Evolutionary conservation across 2,888 invertebrate genomes (phyloP).

Genomic region (Coelinius sp.): DNA sequence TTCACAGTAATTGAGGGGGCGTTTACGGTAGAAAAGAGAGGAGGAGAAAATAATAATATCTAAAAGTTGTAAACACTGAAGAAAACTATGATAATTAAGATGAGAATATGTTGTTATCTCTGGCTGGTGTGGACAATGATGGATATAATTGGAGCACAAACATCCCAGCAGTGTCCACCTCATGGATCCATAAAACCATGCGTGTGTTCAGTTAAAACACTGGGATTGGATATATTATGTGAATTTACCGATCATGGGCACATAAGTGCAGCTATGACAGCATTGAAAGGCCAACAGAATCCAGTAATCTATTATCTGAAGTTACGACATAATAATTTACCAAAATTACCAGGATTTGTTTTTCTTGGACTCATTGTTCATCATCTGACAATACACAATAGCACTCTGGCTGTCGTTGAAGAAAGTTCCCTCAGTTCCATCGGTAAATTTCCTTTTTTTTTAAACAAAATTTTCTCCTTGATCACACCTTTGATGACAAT

Average conservation of each 20-base stretch:
- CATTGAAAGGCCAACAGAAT: constrained; percentile 82
- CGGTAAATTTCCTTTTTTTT: constrained; percentile 73
- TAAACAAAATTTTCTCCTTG: background rate
- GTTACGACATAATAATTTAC: constrained; percentile 87
- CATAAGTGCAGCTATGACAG: constrained; percentile 85
- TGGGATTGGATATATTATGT: constrained; percentile 90
- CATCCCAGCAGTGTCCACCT: constrained; percentile 81
- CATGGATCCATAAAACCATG: constrained; percentile 84
- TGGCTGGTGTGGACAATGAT: constrained; percentile 46
- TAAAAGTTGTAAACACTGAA: background rate
- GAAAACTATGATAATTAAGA: constrained; percentile 29
- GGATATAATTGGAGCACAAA: constrained; percentile 59
- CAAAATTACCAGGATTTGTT: constrained; percentile 87
- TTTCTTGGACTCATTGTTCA: constrained; percentile 90
- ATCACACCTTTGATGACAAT: background rate
- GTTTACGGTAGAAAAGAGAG: constrained; percentile 35
- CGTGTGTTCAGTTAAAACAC: constrained; percentile 88
- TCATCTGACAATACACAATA: constrained; percentile 90
- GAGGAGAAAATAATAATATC: background rate
- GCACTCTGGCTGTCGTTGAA: constrained; percentile 89
- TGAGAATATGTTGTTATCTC: constrained; percentile 46
- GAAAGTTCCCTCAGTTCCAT: constrained; percentile 90
- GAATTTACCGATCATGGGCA: constrained; percentile 87
- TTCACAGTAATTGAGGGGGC: too few species aligned
- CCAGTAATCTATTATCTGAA: constrained; percentile 90